These are phyloP conservation scores for Actinostola sp. DNA, from an alignment of 92 coral and sea anemone species.

Conservation along the genomic window DNA sequence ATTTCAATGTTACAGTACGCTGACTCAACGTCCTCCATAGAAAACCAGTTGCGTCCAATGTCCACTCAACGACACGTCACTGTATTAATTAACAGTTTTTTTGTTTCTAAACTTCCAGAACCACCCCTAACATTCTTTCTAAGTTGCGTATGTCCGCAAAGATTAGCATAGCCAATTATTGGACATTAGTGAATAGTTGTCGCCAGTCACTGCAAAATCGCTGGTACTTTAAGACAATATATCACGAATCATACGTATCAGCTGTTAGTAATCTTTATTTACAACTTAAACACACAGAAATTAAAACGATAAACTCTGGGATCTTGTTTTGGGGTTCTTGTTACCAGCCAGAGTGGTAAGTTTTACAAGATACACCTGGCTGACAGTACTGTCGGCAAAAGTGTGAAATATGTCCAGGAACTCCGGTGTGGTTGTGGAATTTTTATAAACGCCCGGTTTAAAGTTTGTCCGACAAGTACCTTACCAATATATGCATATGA, in stretches of 20 bases:
- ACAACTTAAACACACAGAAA: conserved; percentile 1
- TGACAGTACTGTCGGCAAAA: too few relatives aligned
- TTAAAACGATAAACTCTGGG: background rate
- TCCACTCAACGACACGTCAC: too few relatives aligned
- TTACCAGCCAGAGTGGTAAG: background rate
- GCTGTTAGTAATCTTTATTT: too few relatives aligned
- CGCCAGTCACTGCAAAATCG: too few relatives aligned
- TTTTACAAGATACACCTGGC: too few relatives aligned
- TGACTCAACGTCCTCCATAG: too few relatives aligned
- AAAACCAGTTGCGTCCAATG: too few relatives aligned
- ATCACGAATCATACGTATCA: background rate
- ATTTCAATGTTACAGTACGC: background rate
- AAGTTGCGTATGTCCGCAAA: conserved; percentile 1
- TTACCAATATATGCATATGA: background rate
- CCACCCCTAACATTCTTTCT: background rate
- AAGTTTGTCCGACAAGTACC: too few relatives aligned
- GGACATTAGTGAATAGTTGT: background rate
- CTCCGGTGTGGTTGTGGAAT: too few relatives aligned
- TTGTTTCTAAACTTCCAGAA: background rate
- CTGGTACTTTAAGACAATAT: background rate
- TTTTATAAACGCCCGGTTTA: too few relatives aligned
- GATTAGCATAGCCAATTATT: background rate
- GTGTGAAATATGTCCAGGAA: too few relatives aligned
- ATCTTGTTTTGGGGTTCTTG: too few relatives aligned
- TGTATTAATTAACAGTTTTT: conserved; percentile 1